These are phyloP conservation scores for Synodontis membranacea DNA, from an alignment of 2,113 vertebrate genomes.

Conservation along the genomic window DNA sequence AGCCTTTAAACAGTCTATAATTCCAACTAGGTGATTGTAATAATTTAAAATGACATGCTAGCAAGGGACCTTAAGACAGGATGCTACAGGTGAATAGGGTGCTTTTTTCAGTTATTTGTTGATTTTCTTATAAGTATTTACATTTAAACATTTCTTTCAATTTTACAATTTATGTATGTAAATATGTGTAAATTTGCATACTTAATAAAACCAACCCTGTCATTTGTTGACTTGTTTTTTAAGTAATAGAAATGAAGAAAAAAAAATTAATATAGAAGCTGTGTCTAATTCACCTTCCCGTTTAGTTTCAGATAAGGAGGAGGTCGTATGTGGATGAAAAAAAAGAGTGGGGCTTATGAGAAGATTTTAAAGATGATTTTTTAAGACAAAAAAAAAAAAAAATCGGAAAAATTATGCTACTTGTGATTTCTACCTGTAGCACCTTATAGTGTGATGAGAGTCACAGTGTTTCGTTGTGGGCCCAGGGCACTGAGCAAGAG, in stretches of 20 bases:
- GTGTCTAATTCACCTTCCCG: too few species aligned
- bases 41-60: background rate
- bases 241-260: too few species aligned
- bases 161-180: too few species aligned
- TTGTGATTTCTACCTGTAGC: background rate
- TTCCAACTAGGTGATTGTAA: background rate
- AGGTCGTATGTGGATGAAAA: background rate
- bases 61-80: background rate
- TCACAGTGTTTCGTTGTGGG: background rate
- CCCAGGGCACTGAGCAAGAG: constrained; percentile 35
- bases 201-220: too few species aligned
- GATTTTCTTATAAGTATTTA: too few species aligned
- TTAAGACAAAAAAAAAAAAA: background rate
- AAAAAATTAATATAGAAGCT: too few species aligned
- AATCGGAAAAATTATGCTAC: too few species aligned
- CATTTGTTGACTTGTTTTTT: too few species aligned
- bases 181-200: background rate
- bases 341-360: background rate
- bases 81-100: background rate
- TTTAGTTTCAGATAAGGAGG: background rate
- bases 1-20: background rate
- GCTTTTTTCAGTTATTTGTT: background rate
- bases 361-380: background rate
- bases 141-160: too few species aligned
- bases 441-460: background rate